phyloP scores from a whole-genome alignment of 2,797 vertebrate species.

The Sebastes oblongus region DNA sequence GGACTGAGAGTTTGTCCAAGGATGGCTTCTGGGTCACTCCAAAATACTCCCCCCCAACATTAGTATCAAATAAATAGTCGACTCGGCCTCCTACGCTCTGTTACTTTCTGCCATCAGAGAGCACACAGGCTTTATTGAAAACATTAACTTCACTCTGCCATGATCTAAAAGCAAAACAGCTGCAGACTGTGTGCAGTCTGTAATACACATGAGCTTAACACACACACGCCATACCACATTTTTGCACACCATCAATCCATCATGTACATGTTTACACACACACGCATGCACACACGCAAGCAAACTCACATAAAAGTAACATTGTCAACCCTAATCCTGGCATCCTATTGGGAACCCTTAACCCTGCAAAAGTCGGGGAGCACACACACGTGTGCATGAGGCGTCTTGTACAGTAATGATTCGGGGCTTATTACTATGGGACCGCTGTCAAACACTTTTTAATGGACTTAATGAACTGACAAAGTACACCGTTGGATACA shows the following conservation, averaged over 20 bases:
- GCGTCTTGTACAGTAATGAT: background rate
- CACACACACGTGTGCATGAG: rapidly evolving
- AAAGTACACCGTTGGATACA: background rate
- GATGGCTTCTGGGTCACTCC: background rate
- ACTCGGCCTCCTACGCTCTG: background rate
- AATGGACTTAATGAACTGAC: background rate
- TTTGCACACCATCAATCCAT: background rate
- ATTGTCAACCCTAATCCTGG: background rate
- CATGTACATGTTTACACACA: background rate
- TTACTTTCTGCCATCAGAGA: background rate
- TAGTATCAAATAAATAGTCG: slow-evolving; percentile 13
- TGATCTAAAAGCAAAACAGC: background rate
- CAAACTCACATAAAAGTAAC: background rate
- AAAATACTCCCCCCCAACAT: background rate
- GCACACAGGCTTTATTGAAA: background rate
- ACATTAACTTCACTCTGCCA: background rate
- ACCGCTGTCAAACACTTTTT: background rate
- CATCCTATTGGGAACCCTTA: background rate
- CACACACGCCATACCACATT: background rate
- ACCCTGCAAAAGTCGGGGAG: background rate
- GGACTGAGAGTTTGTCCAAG: background rate
- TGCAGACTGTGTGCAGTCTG: background rate
- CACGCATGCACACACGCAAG: background rate
- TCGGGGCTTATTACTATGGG: background rate
- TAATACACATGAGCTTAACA: background rate